Percentiles rank a stretch among this genome's conserved stretches.
These are phyloP conservation scores for Callyntrura sp. DNA, from an alignment of 2,888 invertebrate genomes.

Conservation along the genomic window DNA sequence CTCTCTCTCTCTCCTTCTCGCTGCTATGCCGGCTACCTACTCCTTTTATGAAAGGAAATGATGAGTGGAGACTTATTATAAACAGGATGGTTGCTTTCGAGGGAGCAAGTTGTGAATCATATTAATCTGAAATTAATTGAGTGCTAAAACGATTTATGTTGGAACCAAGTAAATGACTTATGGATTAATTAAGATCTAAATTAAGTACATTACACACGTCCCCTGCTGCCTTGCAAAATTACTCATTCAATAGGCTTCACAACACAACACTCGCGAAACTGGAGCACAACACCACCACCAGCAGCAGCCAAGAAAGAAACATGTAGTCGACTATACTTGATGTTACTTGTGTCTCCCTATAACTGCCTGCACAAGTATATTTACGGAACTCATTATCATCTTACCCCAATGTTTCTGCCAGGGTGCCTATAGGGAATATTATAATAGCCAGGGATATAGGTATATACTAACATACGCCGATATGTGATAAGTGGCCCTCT, in stretches of 20 bases:
- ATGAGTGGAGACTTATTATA: conserved; percentile 76
- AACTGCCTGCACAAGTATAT: too few relatives aligned
- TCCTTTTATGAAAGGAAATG: conserved; percentile 48
- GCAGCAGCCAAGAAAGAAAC: too few relatives aligned
- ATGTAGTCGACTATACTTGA: too few relatives aligned
- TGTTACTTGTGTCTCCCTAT: too few relatives aligned
- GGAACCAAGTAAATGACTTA: conserved; percentile 83
- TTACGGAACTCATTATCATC: too few relatives aligned
- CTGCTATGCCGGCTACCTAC: not conserved
- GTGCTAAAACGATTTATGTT: conserved; percentile 83
- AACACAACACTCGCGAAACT: conserved; percentile 36
- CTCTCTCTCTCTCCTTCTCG: not conserved
- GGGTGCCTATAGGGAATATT: too few relatives aligned
- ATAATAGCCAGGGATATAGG: too few relatives aligned
- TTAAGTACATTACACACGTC: conserved; percentile 83
- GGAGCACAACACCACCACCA: too few relatives aligned
- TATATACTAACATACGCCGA: too few relatives aligned
- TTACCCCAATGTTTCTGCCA: too few relatives aligned
- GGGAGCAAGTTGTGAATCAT: conserved; percentile 80
- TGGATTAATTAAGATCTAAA: conserved; percentile 83
- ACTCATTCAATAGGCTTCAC: conserved; percentile 71
- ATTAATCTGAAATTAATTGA: conserved; percentile 84
- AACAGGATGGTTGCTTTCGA: conserved; percentile 73
- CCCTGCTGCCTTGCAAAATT: conserved; percentile 78
- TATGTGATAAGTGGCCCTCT: too few relatives aligned